Percentiles rank a stretch among this genome's conserved stretches.
Conservation (phyloP, 2,888 invertebrate genomes). For the Diaphora mendica region DNA sequence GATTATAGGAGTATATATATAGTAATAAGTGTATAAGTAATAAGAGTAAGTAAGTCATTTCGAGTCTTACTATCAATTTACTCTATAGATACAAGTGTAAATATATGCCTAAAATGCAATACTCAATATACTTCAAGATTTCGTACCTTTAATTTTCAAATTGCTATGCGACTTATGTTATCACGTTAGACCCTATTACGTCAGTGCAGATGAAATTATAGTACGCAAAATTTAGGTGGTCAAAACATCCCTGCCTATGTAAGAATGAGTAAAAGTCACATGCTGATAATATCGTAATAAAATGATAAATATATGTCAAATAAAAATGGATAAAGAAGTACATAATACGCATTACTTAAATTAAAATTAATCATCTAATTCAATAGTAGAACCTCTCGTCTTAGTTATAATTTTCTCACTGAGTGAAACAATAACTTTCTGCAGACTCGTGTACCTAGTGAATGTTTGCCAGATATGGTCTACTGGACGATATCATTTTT, state of each 20-base stretch:
- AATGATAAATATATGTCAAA: background rate
- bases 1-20: too few relatives aligned
- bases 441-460: background rate
- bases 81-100: too few relatives aligned
- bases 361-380: background rate
- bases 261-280: background rate
- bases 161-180: background rate
- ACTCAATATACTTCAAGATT: background rate
- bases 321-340: background rate
- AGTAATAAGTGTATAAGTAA: too few relatives aligned
- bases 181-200: background rate
- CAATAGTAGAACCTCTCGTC: background rate
- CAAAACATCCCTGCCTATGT: background rate
- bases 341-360: background rate
- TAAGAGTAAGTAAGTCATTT: too few relatives aligned
- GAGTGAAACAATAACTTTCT: constrained; percentile 4
- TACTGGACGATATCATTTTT: background rate
- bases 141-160: background rate
- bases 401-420: background rate
- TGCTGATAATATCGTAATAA: background rate
- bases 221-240: background rate
- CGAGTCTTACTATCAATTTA: too few relatives aligned
- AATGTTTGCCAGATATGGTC: background rate
- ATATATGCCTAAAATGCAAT: background rate
- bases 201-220: background rate